Evolutionary conservation across 2,888 invertebrate species (phyloP), one percentile per base, ranked within the genome.

Genomic region (Drosophila affinis): DNA sequence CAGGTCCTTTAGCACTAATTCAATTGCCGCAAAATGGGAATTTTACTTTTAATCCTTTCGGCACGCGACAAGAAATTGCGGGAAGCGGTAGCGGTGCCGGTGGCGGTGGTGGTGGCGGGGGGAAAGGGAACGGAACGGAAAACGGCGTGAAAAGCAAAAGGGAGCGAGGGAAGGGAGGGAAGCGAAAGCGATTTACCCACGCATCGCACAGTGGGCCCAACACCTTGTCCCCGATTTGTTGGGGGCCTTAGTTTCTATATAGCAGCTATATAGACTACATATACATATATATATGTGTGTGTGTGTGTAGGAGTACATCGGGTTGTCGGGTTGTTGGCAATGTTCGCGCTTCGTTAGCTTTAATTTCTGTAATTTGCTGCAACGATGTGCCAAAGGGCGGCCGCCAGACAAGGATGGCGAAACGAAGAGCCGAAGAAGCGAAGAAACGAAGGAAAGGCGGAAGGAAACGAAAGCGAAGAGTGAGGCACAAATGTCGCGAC

Each of bases 341-440:
- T 88, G 83, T 90, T 89, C 82, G 81, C 87, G 89, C 89, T 89
- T 89, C 89, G 89, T 90, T 90, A 89, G 81, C 82, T 87, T 85
- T 87, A 83, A 88, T 88, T 88, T 85, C 77, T 73, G 83, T 83
- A 83, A 88, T 87, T 89, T 90, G 87, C 80, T 68, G 86, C 77
- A 71, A 85, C 86, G 76, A 81, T 76, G 76, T 78, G 68, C 73
- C 76, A 72, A 65, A 83, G 75, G 21, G 62, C 54, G 39, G 39
- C 39, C 39, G 39, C 39, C 39, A 39, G 39, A 39, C 39, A 53
- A 27, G 21, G 48, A 55, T 32, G 55, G 21, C 21, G 44, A n/a
- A 34, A 27, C 47, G 39, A 39, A 10, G 10, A 34, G 48, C 29
- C 17, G 24, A 12, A 17, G 21, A 75, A 62, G 3, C 21, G 21